Evolutionary conservation across 2,113 vertebrate genomes (phyloP).

Genomic region (Barbus barbus): DNA sequence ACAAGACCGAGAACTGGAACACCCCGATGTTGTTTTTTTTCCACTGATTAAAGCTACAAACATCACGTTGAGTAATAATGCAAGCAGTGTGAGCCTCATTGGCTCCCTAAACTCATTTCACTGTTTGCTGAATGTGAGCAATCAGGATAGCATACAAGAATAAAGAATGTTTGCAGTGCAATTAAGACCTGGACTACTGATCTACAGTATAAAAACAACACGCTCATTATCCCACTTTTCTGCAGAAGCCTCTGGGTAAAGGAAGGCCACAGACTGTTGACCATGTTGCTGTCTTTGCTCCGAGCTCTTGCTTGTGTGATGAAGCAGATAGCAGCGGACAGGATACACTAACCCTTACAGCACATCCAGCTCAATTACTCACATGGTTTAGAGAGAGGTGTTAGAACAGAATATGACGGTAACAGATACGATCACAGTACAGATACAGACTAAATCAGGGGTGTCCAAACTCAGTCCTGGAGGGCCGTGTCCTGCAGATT

Average conservation of each 20-base stretch:
- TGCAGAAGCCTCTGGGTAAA: background rate
- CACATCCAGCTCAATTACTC: conserved; percentile 6
- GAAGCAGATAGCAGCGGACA: background rate
- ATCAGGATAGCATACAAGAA: background rate
- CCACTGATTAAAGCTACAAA: background rate
- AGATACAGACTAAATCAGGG: background rate
- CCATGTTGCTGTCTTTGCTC: background rate
- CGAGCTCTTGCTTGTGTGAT: background rate
- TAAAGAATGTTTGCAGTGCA: background rate
- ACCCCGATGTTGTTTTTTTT: background rate
- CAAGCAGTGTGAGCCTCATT: background rate
- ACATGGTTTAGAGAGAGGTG: background rate
- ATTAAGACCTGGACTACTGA: conserved; percentile 3
- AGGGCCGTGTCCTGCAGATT: too few species aligned
- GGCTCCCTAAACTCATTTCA: background rate
- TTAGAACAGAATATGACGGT: background rate
- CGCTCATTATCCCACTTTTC: conserved; percentile 1
- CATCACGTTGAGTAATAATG: background rate
- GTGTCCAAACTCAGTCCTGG: too few species aligned
- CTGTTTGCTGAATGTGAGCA: conserved; percentile 10
- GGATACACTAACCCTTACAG: background rate
- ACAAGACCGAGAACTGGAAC: background rate
- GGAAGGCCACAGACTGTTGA: conserved; percentile 26
- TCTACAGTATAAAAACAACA: conserved; percentile 17
- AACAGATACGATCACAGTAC: background rate